Conservation (phyloP, 2,797 vertebrate genomes). For the Eupleurogrammus muticus region DNA sequence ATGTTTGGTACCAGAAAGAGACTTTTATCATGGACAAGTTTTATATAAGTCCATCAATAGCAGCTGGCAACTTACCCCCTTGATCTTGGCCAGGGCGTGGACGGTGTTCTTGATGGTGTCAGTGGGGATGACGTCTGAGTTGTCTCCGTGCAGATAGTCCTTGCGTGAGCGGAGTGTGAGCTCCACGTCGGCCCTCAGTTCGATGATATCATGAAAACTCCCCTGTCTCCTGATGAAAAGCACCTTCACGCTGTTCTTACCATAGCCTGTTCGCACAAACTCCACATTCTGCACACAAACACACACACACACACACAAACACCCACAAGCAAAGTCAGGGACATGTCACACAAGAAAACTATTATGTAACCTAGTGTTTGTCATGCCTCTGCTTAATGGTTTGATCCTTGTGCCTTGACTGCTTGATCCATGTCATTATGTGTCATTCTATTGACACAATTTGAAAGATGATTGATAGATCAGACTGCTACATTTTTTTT, state of each 20-base stretch:
- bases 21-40: too few species aligned
- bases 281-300: conserved; percentile 85
- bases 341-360: not conserved
- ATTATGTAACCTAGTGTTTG: not conserved
- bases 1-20: too few species aligned
- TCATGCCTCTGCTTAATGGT: not conserved
- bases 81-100: conserved; percentile 91
- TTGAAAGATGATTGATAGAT: too few species aligned
- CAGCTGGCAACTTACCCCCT: conserved; percentile 86
- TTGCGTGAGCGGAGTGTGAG: conserved; percentile 89
- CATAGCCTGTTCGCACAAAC: conserved; percentile 93
- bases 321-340: conserved; percentile 29
- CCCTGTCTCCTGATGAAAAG: conserved; percentile 87
- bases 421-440: too few species aligned
- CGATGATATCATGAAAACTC: conserved; percentile 86
- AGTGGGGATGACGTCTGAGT: conserved; percentile 94
- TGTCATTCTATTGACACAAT: too few species aligned
- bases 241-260: conserved; percentile 93
- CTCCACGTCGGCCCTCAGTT: conserved; percentile 90
- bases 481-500: not conserved
- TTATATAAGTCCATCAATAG: not conserved
- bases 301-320: conserved; percentile 17
- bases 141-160: conserved; percentile 92
- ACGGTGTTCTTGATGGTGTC: conserved; percentile 98
- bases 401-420: too few species aligned